Percentiles rank a stretch among this genome's conserved stretches.
Evolutionary conservation across 2,797 vertebrate species (phyloP).

Genomic region (Thaleichthys pacificus): DNA sequence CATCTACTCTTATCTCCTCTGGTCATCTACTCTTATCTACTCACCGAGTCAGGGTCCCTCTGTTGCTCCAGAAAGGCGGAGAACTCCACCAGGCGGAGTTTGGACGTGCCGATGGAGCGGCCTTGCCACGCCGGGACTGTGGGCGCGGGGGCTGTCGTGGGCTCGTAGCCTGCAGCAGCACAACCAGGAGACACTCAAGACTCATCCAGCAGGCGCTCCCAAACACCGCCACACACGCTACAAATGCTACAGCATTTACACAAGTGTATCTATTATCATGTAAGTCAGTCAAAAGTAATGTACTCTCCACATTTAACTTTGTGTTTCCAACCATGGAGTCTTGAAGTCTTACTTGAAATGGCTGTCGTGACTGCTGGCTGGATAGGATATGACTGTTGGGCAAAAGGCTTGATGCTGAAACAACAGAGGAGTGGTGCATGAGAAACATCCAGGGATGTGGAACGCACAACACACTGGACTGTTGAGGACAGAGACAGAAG

Average conservation of each 20-base stretch:
- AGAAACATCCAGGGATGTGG: conserved; percentile 22
- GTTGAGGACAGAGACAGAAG: not conserved
- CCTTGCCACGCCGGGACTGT: conserved; percentile 97
- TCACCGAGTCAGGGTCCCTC: conserved; percentile 94
- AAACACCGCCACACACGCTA: not conserved
- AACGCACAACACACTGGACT: conserved; percentile 15
- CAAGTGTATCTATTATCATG: too few species aligned
- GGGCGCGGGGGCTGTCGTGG: conserved; percentile 84
- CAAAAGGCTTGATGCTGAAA: conserved; percentile 96
- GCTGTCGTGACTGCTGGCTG: conserved; percentile 92
- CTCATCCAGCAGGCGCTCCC: not conserved
- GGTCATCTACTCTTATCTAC: conserved; percentile 24
- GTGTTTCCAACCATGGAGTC: not conserved
- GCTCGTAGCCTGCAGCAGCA: conserved; percentile 84
- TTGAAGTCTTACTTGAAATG: conserved; percentile 86
- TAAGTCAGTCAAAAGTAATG: too few species aligned
- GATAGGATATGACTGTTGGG: conserved; percentile 94
- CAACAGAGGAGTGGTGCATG: conserved; percentile 16
- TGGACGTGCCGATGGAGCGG: conserved; percentile 95
- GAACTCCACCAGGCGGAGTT: conserved; percentile 96
- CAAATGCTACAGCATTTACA: too few species aligned
- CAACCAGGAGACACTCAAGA: conserved; percentile 10
- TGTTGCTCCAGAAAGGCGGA: conserved; percentile 97
- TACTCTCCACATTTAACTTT: too few species aligned
- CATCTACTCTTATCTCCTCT: too few species aligned